Percentiles rank a stretch among this genome's conserved stretches.
phyloP scores from a whole-genome alignment of 2,113 vertebrate species.

The Oreotrochilus melanogaster region DNA sequence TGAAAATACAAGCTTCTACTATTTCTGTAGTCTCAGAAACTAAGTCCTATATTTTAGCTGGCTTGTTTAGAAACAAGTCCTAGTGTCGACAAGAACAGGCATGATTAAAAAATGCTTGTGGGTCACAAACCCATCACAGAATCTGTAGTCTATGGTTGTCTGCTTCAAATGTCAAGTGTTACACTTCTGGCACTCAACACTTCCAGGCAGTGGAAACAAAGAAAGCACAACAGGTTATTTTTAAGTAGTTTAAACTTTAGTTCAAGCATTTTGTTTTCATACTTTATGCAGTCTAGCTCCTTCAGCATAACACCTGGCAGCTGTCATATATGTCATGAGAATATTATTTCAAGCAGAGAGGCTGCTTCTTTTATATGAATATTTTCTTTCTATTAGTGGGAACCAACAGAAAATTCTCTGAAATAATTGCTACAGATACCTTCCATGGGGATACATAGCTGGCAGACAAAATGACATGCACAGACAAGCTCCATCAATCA shows the following conservation, averaged over 20 bases:
- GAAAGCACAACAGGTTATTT: constrained; percentile 67
- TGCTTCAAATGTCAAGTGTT: constrained; percentile 60
- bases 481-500: constrained; percentile 25
- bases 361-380: constrained; percentile 25
- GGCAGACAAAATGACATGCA: constrained; percentile 10
- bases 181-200: constrained; percentile 29
- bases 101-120: constrained; percentile 34
- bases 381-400: constrained; percentile 2
- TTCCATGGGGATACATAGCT: not conserved
- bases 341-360: constrained; percentile 26
- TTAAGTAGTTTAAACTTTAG: constrained; percentile 60
- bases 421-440: constrained; percentile 29
- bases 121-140: constrained; percentile 17
- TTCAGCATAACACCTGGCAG: constrained; percentile 57
- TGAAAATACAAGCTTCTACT: not conserved
- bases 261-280: constrained; percentile 64
- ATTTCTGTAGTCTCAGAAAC: not conserved
- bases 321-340: constrained; percentile 56
- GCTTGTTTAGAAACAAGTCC: constrained; percentile 39
- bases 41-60: constrained; percentile 1
- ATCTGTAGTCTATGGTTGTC: constrained; percentile 34
- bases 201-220: constrained; percentile 56
- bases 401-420: constrained; percentile 11
- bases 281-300: constrained; percentile 42
- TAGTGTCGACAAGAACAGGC: constrained; percentile 1